Evolutionary conservation across 2,113 vertebrate species (phyloP).

Genomic region (Centropus unirufus): DNA sequence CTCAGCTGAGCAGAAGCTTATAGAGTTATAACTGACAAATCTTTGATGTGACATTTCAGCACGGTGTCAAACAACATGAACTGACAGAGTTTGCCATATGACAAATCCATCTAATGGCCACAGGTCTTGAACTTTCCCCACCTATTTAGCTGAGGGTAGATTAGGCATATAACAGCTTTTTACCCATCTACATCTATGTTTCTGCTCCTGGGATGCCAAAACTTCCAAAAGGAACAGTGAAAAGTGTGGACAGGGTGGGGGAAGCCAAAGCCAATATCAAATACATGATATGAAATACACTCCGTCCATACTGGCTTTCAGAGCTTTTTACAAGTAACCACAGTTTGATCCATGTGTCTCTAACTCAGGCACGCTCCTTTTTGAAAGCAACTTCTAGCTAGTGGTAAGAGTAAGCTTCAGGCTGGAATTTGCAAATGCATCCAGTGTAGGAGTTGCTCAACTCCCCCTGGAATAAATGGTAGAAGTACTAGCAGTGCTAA

Average conservation of each 20-base stretch:
- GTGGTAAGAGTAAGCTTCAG: not conserved
- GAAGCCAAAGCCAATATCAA: not conserved
- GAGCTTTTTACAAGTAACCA: not conserved
- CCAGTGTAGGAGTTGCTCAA: not conserved
- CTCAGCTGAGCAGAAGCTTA: not conserved
- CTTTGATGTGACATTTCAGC: not conserved
- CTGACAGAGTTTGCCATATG: not conserved
- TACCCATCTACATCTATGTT: not conserved
- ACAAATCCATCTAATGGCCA: not conserved
- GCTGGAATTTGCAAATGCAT: constrained; percentile 17
- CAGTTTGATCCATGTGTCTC: not conserved
- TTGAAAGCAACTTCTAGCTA: not conserved
- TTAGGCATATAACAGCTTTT: not conserved
- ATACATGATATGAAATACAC: not conserved
- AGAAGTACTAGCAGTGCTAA: constrained; percentile 9
- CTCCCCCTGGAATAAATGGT: not conserved
- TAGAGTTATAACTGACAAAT: not conserved
- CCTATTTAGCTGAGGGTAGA: not conserved
- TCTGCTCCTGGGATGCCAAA: not conserved
- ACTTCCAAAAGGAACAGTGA: not conserved
- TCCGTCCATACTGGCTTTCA: not conserved
- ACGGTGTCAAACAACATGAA: not conserved
- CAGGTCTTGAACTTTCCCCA: not conserved
- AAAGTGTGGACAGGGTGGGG: not conserved
- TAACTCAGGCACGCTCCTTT: not conserved